phyloP scores from a whole-genome alignment of 1,140 invertebrate genomes.

The Varroa destructor region DNA sequence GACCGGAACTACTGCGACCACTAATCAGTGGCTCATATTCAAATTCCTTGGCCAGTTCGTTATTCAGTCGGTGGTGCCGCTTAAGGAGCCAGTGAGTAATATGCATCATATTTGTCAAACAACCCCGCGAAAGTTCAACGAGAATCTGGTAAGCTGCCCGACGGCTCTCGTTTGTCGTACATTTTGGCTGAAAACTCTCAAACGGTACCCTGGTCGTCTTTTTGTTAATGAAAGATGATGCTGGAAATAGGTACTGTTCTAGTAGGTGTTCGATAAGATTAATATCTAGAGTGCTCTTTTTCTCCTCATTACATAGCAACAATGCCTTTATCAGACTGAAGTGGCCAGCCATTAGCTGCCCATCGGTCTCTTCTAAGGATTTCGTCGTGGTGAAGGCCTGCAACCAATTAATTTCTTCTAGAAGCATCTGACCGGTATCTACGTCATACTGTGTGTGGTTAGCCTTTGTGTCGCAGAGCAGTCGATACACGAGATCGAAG shows the following conservation, averaged over 20 bases:
- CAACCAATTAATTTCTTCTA: constrained; percentile 46
- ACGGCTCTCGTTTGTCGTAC: constrained; percentile 41
- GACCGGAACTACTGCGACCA: constrained; percentile 44
- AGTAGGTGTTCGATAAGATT: constrained; percentile 39
- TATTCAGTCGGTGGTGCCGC: constrained; percentile 44
- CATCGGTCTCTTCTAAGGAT: constrained; percentile 39
- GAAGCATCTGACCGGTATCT: constrained; percentile 42
- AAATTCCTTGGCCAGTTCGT: constrained; percentile 45
- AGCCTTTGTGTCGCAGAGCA: constrained; percentile 41
- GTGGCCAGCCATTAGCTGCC: constrained; percentile 44
- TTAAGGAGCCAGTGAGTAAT: constrained; percentile 41
- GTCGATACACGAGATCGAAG: constrained; percentile 44
- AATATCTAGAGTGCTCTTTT: constrained; percentile 40
- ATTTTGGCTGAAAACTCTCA: constrained; percentile 37
- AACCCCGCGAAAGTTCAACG: constrained; percentile 41
- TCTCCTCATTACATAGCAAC: constrained; percentile 44
- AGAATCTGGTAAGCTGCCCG: constrained; percentile 44
- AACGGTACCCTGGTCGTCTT: constrained; percentile 36
- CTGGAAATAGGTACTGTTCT: constrained; percentile 45
- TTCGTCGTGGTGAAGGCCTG: constrained; percentile 41
- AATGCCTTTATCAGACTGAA: constrained; percentile 43
- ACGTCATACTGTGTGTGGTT: constrained; percentile 41
- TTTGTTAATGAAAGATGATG: constrained; percentile 43
- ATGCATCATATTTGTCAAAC: constrained; percentile 39
- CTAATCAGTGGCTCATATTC: constrained; percentile 47